Conservation (phyloP, 1,140 invertebrate genomes). For the Scaptomyza pallida region DNA sequence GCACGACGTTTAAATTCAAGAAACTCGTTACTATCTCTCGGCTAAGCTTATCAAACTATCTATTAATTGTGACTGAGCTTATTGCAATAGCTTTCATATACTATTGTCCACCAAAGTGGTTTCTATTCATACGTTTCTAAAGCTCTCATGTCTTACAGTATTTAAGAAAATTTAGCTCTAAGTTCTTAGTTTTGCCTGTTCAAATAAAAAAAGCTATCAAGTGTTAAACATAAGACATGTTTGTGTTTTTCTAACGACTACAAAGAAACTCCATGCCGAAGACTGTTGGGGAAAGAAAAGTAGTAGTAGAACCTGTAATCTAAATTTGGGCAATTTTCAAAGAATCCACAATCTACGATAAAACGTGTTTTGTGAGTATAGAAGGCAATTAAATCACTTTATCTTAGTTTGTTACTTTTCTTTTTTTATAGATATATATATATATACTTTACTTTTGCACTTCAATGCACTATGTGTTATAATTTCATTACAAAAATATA, state of each 20-base stretch:
- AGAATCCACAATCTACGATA: background rate
- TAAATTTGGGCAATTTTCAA: background rate
- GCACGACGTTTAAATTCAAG: constrained; percentile 11
- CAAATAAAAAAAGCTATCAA: constrained; percentile 38
- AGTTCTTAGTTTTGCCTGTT: constrained; percentile 21
- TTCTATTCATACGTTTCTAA: background rate
- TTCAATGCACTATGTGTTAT: constrained; percentile 72
- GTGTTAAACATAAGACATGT: background rate
- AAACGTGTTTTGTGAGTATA: background rate
- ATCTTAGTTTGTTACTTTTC: constrained; percentile 12
- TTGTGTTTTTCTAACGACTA: background rate
- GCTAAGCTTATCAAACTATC: constrained; percentile 14
- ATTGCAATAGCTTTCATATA: constrained; percentile 7
- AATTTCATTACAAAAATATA: constrained; percentile 81
- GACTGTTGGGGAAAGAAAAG: background rate
- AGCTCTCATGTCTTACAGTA: constrained; percentile 9
- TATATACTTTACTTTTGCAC: constrained; percentile 68
- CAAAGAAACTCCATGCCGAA: background rate
- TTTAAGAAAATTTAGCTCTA: constrained; percentile 26
- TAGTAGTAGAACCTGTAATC: background rate
- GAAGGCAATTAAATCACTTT: constrained; percentile 1
- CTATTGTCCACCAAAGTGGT: background rate
- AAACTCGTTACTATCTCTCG: constrained; percentile 25
- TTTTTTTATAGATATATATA: constrained; percentile 41
- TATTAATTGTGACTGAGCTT: constrained; percentile 15